Conservation (phyloP, 2,888 invertebrate species). For the Melieria omissa region DNA sequence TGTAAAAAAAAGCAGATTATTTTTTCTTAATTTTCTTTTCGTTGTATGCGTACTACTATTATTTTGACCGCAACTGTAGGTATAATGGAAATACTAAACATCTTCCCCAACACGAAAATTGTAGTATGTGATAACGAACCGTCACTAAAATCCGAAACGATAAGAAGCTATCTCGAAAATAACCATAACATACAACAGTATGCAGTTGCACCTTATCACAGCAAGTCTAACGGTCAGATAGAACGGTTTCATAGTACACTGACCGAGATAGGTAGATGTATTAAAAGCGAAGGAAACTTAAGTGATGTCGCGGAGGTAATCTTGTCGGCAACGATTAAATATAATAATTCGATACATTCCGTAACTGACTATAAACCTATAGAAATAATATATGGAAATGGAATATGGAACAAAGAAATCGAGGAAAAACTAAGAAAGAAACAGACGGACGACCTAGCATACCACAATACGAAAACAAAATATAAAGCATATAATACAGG, state of each 20-base stretch:
- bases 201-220: conserved; percentile 4
- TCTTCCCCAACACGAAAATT: not conserved
- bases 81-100: conserved; percentile 2
- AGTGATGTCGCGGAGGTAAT: not conserved
- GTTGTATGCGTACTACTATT: too few species aligned
- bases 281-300: not conserved
- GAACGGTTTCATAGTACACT: conserved; percentile 3
- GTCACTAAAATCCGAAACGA: not conserved
- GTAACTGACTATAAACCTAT: not conserved
- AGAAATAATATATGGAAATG: not conserved
- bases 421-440: not conserved
- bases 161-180: conserved; percentile 1
- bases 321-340: not conserved
- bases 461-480: not conserved
- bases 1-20: too few species aligned
- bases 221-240: not conserved
- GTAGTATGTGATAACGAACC: not conserved
- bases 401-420: not conserved
- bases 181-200: conserved; percentile 3
- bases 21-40: too few species aligned
- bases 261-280: not conserved
- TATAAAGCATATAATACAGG: not conserved
- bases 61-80: too few species aligned
- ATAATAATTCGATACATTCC: too few species aligned
- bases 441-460: not conserved